Base-by-base conservation (phyloP, 1,140 invertebrate species). In the Cylas formicarius region DNA sequence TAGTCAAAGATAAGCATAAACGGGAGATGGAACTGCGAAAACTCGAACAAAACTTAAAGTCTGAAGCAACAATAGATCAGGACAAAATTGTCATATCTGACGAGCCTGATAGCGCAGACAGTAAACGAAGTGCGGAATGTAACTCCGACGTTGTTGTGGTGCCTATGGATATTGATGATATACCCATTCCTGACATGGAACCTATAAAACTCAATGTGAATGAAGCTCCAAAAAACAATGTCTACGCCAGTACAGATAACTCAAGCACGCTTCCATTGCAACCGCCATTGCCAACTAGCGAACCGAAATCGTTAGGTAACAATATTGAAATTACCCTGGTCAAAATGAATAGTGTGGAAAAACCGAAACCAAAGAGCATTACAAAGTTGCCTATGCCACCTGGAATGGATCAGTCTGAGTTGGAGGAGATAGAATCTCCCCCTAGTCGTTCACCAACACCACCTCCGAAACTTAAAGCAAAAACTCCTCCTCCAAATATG, bases 1-100 rank as follows among this genome's bases (percentile, higher is more conserved):
- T 92, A 11, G 84, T 90, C 0, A 90, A 89, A 57, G 81, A 86
- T 56, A 80, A 81, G 46, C 84, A 86, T 45, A 87, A 86, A 68
- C 69, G 84, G 2, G 81, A 84, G 50, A 71, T 85, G 54, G 84
- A 82, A 10, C 66, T 76, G 16, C 79, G 82, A 57, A 77, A 77
- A 53, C 57, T 83, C 73, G 84, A 60, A 80, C 77, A 61, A 71
- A 80, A 14, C 65, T 78, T 42, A 74, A 50, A 50, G 29, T 26
- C 45, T 9, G 44, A 53, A 11, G 26, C 18, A 23, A 32, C 39
- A 22, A 14, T n/a, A 22, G 16, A 24, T 6, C 19, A 27, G 11
- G 24, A 20, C 3, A 31, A 38, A 40, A 23, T 29, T 3, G 14
- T 29, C 34, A 6, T 31, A 37, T 39, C 3, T 17, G 58, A 61